phyloP scores from a whole-genome alignment of 1,140 invertebrate genomes.

The Sesamia nonagrioides region DNA sequence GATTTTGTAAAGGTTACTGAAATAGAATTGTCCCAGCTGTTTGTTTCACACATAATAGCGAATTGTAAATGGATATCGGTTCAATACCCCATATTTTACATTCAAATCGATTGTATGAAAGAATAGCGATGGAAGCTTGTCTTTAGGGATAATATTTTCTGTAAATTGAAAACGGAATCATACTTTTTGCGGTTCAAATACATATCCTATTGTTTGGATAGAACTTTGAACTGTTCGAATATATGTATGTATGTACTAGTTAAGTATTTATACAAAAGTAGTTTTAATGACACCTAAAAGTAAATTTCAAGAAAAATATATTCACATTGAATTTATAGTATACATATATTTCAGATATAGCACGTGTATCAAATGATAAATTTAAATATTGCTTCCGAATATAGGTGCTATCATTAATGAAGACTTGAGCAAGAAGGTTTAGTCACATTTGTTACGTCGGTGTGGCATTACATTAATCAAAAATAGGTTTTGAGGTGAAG shows the following conservation, averaged over 20 bases:
- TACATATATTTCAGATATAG: constrained; percentile 50
- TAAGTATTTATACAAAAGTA: not conserved
- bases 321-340: constrained; percentile 12
- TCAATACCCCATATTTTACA: constrained; percentile 57
- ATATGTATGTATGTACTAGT: not conserved
- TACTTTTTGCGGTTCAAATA: constrained; percentile 1
- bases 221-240: not conserved
- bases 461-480: constrained; percentile 53
- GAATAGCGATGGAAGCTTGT: constrained; percentile 39
- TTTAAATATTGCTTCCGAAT: constrained; percentile 35
- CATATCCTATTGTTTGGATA: not conserved
- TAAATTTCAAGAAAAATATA: constrained; percentile 15
- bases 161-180: not conserved
- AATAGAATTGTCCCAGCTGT: constrained; percentile 45
- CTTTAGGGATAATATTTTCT: constrained; percentile 16
- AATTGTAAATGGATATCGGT: constrained; percentile 53
- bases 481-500: constrained; percentile 68
- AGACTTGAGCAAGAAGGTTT: constrained; percentile 55
- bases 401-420: constrained; percentile 49
- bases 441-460: constrained; percentile 55
- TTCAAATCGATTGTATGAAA: constrained; percentile 53
- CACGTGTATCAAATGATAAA: constrained; percentile 41
- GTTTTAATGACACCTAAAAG: not conserved
- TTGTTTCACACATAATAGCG: constrained; percentile 51
- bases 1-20: constrained; percentile 6